Evolutionary conservation across 2,113 vertebrate genomes (phyloP).

Genomic region (Dasyurus viverrinus): DNA sequence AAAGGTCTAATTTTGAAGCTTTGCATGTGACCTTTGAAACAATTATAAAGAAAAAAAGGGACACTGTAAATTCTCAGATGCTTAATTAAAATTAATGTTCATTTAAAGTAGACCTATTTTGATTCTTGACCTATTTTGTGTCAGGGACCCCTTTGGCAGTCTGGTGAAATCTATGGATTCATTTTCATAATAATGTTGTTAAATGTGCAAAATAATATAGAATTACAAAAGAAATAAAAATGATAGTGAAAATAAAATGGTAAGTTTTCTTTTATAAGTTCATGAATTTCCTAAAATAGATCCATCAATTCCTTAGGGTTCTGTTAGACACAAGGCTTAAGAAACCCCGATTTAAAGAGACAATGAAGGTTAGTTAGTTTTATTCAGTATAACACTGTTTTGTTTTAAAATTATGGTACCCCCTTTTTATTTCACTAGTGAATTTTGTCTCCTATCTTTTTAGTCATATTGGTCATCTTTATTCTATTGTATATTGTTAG

Average conservation of each 20-base stretch:
- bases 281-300: background rate
- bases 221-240: background rate
- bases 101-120: background rate
- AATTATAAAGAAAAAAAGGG: background rate
- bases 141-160: background rate
- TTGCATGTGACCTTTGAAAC: conserved; percentile 45
- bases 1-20: background rate
- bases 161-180: background rate
- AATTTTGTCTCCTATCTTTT: background rate
- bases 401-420: background rate
- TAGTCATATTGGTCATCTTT: background rate
- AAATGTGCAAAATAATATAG: background rate
- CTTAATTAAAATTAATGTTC: background rate
- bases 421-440: background rate
- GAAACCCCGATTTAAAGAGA: background rate
- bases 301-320: background rate
- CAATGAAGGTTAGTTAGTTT: background rate
- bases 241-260: background rate
- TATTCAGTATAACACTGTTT: background rate
- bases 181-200: background rate
- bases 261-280: background rate
- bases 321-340: background rate
- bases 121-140: background rate
- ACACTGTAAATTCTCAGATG: background rate
- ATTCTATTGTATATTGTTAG: background rate